A percentile compares a stretch with the other conserved stretches of the same genome.
Conservation (phyloP, 2,113 vertebrate species). For the Mixornis gularis region DNA sequence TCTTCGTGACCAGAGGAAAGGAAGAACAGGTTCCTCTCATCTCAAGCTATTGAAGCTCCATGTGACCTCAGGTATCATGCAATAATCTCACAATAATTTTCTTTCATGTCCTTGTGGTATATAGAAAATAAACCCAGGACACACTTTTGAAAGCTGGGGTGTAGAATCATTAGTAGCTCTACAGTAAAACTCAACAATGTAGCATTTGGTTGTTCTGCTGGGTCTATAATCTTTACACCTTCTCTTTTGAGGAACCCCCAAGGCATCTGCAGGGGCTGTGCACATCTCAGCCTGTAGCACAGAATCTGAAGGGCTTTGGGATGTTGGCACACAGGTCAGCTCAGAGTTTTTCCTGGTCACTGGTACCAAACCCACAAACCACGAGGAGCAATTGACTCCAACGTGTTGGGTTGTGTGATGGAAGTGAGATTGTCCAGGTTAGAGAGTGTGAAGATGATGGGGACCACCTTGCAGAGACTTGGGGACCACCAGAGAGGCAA, state of each 20-base stretch:
- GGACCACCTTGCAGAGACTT: background rate
- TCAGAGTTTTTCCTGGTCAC: background rate
- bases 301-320: background rate
- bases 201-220: background rate
- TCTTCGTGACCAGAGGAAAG: background rate
- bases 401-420: fast-evolving
- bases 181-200: background rate
- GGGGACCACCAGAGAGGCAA: background rate
- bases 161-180: background rate
- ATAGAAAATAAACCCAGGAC: background rate
- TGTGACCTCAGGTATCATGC: background rate
- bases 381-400: background rate
- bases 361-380: background rate
- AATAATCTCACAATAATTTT: background rate
- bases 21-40: background rate
- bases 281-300: background rate
- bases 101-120: background rate
- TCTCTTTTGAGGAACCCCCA: background rate
- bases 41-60: background rate
- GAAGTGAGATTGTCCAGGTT: background rate
- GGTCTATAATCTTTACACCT: background rate
- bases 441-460: background rate
- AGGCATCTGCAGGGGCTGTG: background rate
- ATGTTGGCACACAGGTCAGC: background rate
- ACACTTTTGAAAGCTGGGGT: background rate